Percentiles rank a stretch among this genome's conserved stretches.
These are phyloP conservation scores for Talpa occidentalis DNA, from an alignment of 2,113 vertebrate genomes.

Conservation along the genomic window DNA sequence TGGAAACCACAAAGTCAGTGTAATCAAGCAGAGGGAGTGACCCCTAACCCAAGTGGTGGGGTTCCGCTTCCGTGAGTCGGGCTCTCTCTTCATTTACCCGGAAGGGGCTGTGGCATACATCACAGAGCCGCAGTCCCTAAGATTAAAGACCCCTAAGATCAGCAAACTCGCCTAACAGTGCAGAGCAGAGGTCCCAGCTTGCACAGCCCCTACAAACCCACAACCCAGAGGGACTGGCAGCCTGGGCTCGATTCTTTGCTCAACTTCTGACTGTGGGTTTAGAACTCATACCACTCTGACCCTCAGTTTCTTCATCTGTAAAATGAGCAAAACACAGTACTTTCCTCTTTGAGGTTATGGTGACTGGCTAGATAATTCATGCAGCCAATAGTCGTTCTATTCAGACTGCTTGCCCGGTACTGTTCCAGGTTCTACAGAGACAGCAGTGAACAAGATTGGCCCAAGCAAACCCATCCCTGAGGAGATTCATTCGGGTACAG, in stretches of 20 bases:
- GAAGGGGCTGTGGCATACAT: neutral
- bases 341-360: neutral
- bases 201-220: neutral
- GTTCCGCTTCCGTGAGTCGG: neutral
- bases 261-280: neutral
- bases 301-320: slow-evolving; percentile 1
- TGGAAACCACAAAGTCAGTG: slow-evolving; percentile 12
- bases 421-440: neutral
- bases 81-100: neutral
- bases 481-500: neutral
- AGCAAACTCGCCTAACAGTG: neutral
- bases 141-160: neutral
- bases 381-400: neutral
- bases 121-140: neutral
- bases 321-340: neutral
- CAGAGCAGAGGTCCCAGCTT: neutral
- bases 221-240: neutral
- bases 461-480: neutral
- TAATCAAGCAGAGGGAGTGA: neutral
- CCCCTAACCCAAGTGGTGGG: slow-evolving; percentile 25
- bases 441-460: neutral
- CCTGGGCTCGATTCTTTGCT: neutral
- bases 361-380: neutral
- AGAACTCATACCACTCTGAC: neutral
- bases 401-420: neutral